Evolutionary conservation across 2,888 invertebrate genomes (phyloP), one percentile per base, ranked within the genome.

Genomic region (Xestoiulus laeticollis): DNA sequence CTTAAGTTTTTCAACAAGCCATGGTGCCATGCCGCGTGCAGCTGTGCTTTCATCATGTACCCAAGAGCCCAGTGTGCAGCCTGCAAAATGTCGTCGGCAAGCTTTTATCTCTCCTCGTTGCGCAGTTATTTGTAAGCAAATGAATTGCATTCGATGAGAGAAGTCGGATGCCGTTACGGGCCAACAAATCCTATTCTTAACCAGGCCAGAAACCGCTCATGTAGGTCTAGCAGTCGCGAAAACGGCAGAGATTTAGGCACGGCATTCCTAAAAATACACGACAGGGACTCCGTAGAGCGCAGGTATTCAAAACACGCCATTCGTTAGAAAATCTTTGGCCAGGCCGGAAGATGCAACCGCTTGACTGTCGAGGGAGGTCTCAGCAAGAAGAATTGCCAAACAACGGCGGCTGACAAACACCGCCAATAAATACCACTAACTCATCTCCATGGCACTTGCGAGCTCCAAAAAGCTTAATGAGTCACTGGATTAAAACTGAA

Each of bases 281-380:
- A 12, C 68, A 68, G 68, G 68, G 26, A 22, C 68, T 68, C 1
- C 68, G 10, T n/a, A n/a, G 19, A 6, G 68, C 68, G 26, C 68
- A 68, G 68, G 68, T 68, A 68, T 68, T 68, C 68, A 68, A 68
- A 68, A 68, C 68, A 68, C 68, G 68, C 68, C 26, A 68, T 68
- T 68, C 26, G 68, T 68, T 12, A 59, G 6, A 8, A 22, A 59
- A 59, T 53, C 59, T 22, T 4, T 10, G 68, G 68, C 68, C 68
- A 68, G 26, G 26, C 26, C 68, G 68, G 68, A 68, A 68, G 68
- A 26, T 26, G 59, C n/a, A 59, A 59, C 59, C 4, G 53, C 53
- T 8, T 43, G 43, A 12, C 6, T 5, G 43, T 8, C 43, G 5
- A 48, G 48, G 14, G n/a, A 22, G 59, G 59, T 59, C 22, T 22